A percentile compares a stretch with the other conserved stretches of the same genome.
Conservation (phyloP, 2,797 vertebrate genomes). For the Pseudochirops corinnae region DNA sequence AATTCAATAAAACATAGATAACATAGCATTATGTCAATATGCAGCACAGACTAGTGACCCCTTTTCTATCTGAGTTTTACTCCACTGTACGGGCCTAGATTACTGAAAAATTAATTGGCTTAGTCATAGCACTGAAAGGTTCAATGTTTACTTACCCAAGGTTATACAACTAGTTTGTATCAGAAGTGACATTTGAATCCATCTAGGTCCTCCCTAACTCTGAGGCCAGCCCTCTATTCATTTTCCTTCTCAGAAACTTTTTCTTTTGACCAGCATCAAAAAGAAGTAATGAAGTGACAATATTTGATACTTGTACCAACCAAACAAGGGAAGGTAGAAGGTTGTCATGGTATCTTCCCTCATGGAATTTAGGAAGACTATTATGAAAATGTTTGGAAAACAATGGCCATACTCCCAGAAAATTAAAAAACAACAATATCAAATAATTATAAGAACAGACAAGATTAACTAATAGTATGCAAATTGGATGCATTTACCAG, state of each 20-base stretch:
- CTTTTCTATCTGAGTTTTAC: background rate
- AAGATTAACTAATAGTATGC: background rate
- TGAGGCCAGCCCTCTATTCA: background rate
- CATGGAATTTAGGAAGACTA: background rate
- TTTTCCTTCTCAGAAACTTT: background rate
- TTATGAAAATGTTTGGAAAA: background rate
- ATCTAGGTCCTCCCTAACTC: background rate
- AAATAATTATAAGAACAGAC: background rate
- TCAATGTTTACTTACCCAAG: background rate
- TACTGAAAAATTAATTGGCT: background rate
- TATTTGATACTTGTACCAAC: background rate
- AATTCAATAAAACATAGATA: background rate
- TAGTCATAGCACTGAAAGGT: background rate
- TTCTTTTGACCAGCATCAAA: background rate
- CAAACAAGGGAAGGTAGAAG: background rate
- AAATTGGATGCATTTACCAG: background rate
- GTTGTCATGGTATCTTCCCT: background rate
- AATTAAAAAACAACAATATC: background rate
- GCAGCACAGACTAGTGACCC: background rate
- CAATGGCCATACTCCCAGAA: background rate
- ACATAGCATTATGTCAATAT: background rate
- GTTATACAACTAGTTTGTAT: background rate
- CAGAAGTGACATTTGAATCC: background rate
- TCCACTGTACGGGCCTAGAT: background rate
- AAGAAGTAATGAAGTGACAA: background rate